Base-by-base conservation (phyloP, 2,888 invertebrate species). In the Villa cingulata region DNA sequence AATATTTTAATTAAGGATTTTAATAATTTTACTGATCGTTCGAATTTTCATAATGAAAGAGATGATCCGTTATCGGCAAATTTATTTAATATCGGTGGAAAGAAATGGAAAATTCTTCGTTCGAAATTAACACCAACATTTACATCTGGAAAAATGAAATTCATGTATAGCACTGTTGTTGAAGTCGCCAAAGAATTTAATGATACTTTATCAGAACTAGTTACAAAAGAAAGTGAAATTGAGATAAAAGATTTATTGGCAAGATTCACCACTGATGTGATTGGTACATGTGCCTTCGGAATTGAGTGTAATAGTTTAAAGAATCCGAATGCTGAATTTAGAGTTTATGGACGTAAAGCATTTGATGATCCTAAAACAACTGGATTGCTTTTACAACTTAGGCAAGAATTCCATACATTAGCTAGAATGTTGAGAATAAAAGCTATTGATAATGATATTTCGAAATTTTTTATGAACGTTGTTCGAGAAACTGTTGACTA, bases 71-170 rank as follows among this genome's bases (percentile, higher is more conserved):
- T 71, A 1, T 34, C 58, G 0, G 61, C 52, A 0, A 58, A 70
- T 56, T 56, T 72, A 3, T 63, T 69, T 46, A 52, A 53, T 37
- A 37, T 66, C n/a, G 56, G 60, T 1, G 70, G 67, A 5, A 56
- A 62, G 2, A 61, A 66, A 37, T 75, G 75, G 75, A 70, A 66
- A 36, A 54, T 57, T 3, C 52, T 74, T 43, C 55, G 74, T 23
- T 52, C 59, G 0, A 71, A 71, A 43, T 51, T 74, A 2, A 64
- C 71, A 4, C 71, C 73, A 2, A 70, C 71, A 0, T 74, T 74
- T 48, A 70, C 72, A 1, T 67, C 71, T 0, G 71, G 70, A 2
- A 73, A 72, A 56, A 70, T 74, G 59, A 73, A 70, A 51, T 60
- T 58, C 12, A 71, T 73, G 71, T 71, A 70, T 46, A 57, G 58